Evolutionary conservation across 2,113 vertebrate species (phyloP), one percentile per base, ranked within the genome.

Genomic region (Emberiza fucata): DNA sequence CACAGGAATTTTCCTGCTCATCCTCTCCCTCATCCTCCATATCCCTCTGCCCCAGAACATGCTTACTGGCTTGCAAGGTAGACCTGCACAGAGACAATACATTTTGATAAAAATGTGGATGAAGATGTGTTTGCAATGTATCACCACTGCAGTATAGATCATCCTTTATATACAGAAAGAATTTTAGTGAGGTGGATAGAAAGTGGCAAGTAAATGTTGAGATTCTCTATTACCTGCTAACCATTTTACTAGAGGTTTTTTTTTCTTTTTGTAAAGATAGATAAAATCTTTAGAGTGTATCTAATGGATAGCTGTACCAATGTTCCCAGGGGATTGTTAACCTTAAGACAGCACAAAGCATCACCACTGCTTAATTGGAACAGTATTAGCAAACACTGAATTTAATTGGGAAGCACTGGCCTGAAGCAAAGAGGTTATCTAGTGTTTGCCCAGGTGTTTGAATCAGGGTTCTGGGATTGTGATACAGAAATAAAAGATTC

Each of bases 351-450:
- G 65, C 42, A 83, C 18, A 81, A 84, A 92, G 9, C 21, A 79
- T 12, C 1, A 13, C n/a, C 48, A 20, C 25, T 87, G 50, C 31
- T 75, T 93, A 81, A 89, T 81, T 94, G 50, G 68, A 89, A 65
- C 18, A 66, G 39, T 54, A 79, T 94, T 90, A 93, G 51, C 51
- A 90, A 96, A 90, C 28, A 90, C 2, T 69, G 21, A 45, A 85
- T 85, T 84, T 95, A 87, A 94, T 84, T 84, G 47, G 33, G 51
- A 86, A 92, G 22, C 33, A 86, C 12, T 89, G 75, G 17, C 24
- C 51, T 50, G 28, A 19, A 91, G 48, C 56, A 65, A 76, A 94
- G 70, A 59, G 61, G 51, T 91, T 93, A 85, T 75, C 51, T 56
- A 51, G 4, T 78, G 18, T 92, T 94, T 95, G 69, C 50, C 31